Percentiles rank a stretch among this genome's conserved stretches.
phyloP scores from a whole-genome alignment of 2,797 vertebrate species.

The Enteromius trimaculatus region DNA sequence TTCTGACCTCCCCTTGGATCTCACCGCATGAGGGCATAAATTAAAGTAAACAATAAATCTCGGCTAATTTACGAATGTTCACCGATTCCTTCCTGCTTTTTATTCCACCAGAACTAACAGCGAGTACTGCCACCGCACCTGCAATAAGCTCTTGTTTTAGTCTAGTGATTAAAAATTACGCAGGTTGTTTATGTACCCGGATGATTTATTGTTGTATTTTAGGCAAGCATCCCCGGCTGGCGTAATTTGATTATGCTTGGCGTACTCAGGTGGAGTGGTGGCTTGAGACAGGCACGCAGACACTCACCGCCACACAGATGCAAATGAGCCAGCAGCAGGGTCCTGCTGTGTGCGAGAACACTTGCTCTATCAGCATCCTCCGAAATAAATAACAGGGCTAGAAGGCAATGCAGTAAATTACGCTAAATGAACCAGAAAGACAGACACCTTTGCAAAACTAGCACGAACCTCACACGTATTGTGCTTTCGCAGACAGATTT shows the following conservation, averaged over 20 bases:
- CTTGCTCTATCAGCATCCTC: conserved; percentile 56
- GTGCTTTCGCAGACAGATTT: not conserved
- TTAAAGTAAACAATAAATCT: conserved; percentile 41
- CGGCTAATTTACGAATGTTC: conserved; percentile 31
- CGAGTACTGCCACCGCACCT: not conserved
- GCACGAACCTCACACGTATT: not conserved
- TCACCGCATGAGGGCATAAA: conserved; percentile 21
- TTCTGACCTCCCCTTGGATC: conserved; percentile 25
- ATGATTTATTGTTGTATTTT: conserved; percentile 44
- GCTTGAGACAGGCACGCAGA: conserved; percentile 37
- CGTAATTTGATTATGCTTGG: conserved; percentile 54
- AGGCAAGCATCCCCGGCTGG: conserved; percentile 30
- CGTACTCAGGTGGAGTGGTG: conserved; percentile 44
- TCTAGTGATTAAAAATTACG: conserved; percentile 33
- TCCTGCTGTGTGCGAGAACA: conserved; percentile 49
- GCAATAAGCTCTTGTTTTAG: conserved; percentile 40
- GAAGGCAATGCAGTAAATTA: conserved; percentile 53
- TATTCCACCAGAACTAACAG: not conserved
- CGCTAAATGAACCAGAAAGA: conserved; percentile 50
- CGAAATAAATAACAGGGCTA: conserved; percentile 58
- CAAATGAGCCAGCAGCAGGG: conserved; percentile 50
- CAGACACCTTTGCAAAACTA: conserved; percentile 35
- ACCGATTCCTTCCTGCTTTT: conserved; percentile 26
- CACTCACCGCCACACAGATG: conserved; percentile 32
- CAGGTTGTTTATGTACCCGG: conserved; percentile 28